Conservation (phyloP, 2,888 invertebrate genomes). For the Leptopilina drosophilae region DNA sequence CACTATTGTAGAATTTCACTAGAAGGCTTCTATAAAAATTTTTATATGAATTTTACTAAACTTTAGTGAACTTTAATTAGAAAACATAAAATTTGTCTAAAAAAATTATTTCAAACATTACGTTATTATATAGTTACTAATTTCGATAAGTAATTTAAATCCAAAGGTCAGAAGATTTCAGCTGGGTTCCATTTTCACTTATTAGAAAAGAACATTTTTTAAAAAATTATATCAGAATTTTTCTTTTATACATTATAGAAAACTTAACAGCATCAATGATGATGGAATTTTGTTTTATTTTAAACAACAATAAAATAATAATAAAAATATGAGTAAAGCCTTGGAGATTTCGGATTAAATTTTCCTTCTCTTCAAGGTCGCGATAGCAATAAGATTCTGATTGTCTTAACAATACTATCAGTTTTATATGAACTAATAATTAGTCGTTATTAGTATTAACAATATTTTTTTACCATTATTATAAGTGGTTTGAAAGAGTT, state of each 20-base stretch:
- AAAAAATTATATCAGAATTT: neutral
- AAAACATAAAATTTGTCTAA: too few species aligned
- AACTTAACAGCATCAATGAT: neutral
- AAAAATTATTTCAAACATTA: too few species aligned
- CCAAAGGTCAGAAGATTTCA: too few species aligned
- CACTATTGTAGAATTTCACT: too few species aligned
- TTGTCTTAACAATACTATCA: constrained; percentile 76
- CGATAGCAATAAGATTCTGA: constrained; percentile 74
- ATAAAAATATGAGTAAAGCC: constrained; percentile 2
- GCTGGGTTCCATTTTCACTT: neutral
- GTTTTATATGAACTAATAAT: constrained; percentile 61
- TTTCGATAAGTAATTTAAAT: too few species aligned
- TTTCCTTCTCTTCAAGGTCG: constrained; percentile 66
- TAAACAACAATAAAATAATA: neutral
- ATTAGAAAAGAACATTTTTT: neutral
- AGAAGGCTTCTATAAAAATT: too few species aligned
- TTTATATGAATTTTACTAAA: too few species aligned
- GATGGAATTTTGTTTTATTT: too few species aligned
- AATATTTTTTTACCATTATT: constrained; percentile 56
- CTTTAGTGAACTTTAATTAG: too few species aligned
- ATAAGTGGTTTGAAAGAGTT: constrained; percentile 46
- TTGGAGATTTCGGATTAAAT: constrained; percentile 51
- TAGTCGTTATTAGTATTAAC: constrained; percentile 53
- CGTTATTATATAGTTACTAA: too few species aligned
- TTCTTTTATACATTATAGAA: neutral